Conservation (phyloP, 2,888 invertebrate species). For the Nomada ferruginata region DNA sequence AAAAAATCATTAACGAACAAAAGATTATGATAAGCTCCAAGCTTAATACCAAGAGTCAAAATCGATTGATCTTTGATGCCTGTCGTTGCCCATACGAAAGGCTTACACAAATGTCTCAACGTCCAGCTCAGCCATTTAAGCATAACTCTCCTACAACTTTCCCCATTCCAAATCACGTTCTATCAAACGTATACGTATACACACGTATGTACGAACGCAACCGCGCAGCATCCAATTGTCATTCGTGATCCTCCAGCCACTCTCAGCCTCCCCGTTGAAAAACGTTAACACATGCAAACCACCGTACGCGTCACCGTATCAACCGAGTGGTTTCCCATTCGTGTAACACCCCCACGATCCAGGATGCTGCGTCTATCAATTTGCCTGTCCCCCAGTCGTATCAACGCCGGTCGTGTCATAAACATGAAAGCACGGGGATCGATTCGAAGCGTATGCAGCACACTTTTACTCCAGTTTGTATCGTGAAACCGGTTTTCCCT, state of each 20-base stretch:
- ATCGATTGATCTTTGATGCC: too few species aligned
- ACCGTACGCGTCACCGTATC: background rate
- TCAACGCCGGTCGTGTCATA: conserved; percentile 52
- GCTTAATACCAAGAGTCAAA: too few species aligned
- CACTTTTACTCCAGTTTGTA: conserved; percentile 82
- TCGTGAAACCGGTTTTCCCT: conserved; percentile 77
- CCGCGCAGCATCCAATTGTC: conserved; percentile 7
- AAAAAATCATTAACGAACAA: too few species aligned
- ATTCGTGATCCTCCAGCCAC: background rate
- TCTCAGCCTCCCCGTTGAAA: background rate
- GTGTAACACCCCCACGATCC: background rate
- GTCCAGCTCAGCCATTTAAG: background rate
- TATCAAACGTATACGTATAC: background rate
- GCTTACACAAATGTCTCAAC: too few species aligned
- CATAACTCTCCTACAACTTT: background rate
- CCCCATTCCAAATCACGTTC: background rate
- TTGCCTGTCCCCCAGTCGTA: conserved; percentile 1
- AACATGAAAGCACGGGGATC: conserved; percentile 63
- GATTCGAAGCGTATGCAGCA: conserved; percentile 71
- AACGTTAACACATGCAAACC: background rate
- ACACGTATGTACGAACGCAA: background rate
- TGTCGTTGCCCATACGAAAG: too few species aligned
- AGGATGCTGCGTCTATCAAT: conserved; percentile 27
- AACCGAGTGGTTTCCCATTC: background rate
- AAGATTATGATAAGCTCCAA: too few species aligned